Evolutionary conservation across 2,888 invertebrate species (phyloP).

Genomic region (Blastobasis lacticolella): DNA sequence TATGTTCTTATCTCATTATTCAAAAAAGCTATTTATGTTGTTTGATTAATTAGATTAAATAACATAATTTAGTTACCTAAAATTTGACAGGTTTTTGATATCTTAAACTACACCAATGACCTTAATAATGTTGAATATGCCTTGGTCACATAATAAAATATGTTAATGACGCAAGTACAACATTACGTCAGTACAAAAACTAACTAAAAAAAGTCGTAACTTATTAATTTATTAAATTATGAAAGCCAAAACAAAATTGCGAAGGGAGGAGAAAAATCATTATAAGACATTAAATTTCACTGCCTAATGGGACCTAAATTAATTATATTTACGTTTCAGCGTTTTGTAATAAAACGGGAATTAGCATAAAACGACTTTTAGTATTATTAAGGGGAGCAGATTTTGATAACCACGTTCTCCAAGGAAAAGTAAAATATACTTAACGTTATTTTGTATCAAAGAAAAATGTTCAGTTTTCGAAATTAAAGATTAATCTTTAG

Average conservation of each 20-base stretch:
- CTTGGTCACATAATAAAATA: neutral
- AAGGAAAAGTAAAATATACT: too few species aligned
- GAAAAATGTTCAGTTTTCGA: too few species aligned
- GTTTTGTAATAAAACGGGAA: slow-evolving; percentile 1
- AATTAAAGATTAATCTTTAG: too few species aligned
- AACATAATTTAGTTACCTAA: neutral
- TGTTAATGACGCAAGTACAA: neutral
- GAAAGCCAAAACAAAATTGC: neutral
- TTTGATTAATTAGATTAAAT: neutral
- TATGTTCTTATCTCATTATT: too few species aligned
- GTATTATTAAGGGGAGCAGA: neutral
- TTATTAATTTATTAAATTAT: neutral
- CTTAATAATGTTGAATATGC: neutral
- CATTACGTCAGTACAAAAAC: neutral
- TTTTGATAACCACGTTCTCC: too few species aligned
- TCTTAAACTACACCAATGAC: neutral
- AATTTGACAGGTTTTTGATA: neutral
- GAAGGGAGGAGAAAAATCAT: slow-evolving; percentile 1
- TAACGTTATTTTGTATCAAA: too few species aligned
- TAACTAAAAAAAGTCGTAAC: too few species aligned
- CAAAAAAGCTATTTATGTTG: too few species aligned
- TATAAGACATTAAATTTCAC: neutral
- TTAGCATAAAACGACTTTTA: neutral
- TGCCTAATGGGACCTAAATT: slow-evolving; percentile 4
- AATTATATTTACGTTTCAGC: slow-evolving; percentile 1